Percentiles rank a stretch among this genome's conserved stretches.
Conservation (phyloP, 2,888 invertebrate genomes). For the Hydropsyche betteni region DNA sequence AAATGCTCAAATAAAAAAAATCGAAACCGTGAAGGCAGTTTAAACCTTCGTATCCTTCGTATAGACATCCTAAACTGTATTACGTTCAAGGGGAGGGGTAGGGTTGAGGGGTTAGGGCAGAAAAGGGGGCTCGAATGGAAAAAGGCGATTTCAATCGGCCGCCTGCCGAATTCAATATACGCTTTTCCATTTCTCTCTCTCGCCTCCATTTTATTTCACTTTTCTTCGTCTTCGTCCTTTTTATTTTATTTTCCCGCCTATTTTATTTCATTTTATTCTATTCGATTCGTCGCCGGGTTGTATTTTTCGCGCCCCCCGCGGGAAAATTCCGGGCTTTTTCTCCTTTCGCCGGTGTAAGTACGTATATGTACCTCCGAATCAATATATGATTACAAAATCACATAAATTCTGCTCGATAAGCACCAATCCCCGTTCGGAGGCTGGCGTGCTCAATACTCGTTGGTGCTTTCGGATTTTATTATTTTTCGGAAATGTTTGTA, state of each 20-base stretch:
- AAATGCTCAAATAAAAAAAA: too few species aligned
- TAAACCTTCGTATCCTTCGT: neutral
- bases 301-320: conserved; percentile 3
- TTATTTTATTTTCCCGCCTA: neutral
- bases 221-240: too few species aligned
- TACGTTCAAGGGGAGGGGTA: neutral
- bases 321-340: neutral
- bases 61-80: conserved; percentile 18
- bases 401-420: conserved; percentile 49
- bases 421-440: conserved; percentile 46
- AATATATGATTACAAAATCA: conserved; percentile 51
- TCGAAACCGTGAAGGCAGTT: conserved; percentile 8
- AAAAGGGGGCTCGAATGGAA: conserved; percentile 15
- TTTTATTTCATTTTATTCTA: conserved; percentile 7
- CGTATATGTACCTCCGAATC: conserved; percentile 40
- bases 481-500: too few species aligned
- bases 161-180: conserved; percentile 30
- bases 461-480: too few species aligned
- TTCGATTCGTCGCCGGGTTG: conserved; percentile 3
- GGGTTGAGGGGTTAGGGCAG: neutral
- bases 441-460: conserved; percentile 9
- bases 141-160: conserved; percentile 31
- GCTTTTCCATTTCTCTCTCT: conserved; percentile 15
- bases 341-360: neutral
- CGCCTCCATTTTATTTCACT: too few species aligned